A percentile compares a stretch with the other conserved stretches of the same genome.
Conservation (phyloP, 2,888 invertebrate species). For the Bedellia somnulentella region DNA sequence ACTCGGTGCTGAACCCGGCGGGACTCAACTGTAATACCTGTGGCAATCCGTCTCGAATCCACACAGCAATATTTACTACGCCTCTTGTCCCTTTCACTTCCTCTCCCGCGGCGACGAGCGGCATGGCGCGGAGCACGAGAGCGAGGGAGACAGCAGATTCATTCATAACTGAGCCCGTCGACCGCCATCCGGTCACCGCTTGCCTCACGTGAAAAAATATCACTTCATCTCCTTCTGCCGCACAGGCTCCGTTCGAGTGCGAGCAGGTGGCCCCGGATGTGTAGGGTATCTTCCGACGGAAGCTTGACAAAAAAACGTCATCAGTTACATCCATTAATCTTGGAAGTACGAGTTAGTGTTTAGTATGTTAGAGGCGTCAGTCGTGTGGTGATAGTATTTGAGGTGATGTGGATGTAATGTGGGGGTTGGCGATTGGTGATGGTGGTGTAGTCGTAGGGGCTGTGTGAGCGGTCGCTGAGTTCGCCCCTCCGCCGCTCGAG, state of each 20-base stretch:
- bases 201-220: constrained; percentile 23
- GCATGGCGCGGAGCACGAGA: constrained; percentile 19
- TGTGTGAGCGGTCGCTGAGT: constrained; percentile 16
- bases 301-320: constrained; percentile 40
- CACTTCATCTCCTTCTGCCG: constrained; percentile 57
- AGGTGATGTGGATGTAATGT: constrained; percentile 24
- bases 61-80: constrained; percentile 57
- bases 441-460: constrained; percentile 53
- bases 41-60: constrained; percentile 23
- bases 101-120: constrained; percentile 39
- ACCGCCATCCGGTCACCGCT: constrained; percentile 51
- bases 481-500: constrained; percentile 57
- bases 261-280: constrained; percentile 58
- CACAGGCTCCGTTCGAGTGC: constrained; percentile 41
- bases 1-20: too few species aligned
- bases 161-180: constrained; percentile 51
- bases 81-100: constrained; percentile 59
- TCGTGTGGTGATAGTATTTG: constrained; percentile 14
- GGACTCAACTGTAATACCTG: constrained; percentile 35
- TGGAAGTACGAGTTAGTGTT: neutral
- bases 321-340: constrained; percentile 5
- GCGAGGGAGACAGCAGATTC: constrained; percentile 49
- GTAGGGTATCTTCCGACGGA: constrained; percentile 36
- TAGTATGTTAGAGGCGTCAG: neutral
- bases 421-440: constrained; percentile 44